Conservation (phyloP, 2,888 invertebrate genomes). For the Stenoptilia bipunctidactyla region DNA sequence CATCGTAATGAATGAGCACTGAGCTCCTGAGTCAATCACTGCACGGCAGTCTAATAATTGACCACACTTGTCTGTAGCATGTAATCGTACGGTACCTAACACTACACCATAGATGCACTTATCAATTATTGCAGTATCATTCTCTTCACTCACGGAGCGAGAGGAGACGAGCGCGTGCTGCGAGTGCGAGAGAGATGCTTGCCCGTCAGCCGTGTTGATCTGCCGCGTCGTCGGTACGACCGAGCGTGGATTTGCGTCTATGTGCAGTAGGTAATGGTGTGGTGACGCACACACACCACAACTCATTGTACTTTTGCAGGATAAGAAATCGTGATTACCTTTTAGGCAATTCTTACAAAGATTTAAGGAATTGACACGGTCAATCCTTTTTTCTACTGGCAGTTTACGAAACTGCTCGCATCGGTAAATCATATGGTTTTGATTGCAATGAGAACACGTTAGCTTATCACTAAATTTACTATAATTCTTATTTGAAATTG, state of each 20-base stretch:
- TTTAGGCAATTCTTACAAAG: background rate
- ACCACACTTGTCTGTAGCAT: background rate
- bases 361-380: background rate
- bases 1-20: constrained; percentile 2
- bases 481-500: constrained; percentile 1
- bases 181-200: background rate
- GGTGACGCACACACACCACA: constrained; percentile 1
- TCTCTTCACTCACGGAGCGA: background rate
- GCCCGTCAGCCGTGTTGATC: background rate
- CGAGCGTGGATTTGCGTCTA: background rate
- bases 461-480: background rate
- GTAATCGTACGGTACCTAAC: constrained; percentile 2
- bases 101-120: background rate
- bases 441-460: background rate
- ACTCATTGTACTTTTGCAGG: background rate
- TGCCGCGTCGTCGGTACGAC: background rate
- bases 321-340: background rate
- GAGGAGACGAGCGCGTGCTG: background rate
- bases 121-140: background rate
- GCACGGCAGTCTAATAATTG: constrained; percentile 1
- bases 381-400: too few relatives aligned
- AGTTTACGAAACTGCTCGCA: too few relatives aligned
- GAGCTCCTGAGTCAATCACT: constrained; percentile 4
- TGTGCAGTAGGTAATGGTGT: constrained; percentile 5
- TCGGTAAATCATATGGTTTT: background rate